Evolutionary conservation across 2,888 invertebrate genomes (phyloP), one percentile per base, ranked within the genome.

Genomic region (Cantharis rustica): DNA sequence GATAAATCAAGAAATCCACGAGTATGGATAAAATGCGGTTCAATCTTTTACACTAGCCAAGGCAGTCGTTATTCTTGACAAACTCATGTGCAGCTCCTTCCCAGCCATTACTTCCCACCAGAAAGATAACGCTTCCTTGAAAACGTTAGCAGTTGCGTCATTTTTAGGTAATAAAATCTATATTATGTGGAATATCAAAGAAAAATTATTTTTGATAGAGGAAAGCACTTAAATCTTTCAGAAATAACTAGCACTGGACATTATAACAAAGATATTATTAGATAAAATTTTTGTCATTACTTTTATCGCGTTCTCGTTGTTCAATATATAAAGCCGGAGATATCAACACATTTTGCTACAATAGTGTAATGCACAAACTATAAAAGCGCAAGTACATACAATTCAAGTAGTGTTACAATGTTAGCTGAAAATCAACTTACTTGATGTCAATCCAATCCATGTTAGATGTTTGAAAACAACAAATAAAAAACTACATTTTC

Each of bases 1-100:
- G 80, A 83, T 83, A 83, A 83, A 82, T 82, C 81, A 82, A 81
- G 80, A 77, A 71, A 75, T 76, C 80, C 79, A 73, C 73, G 77
- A 80, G 73, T 80, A 75, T 78, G 78, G 75, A 74, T 72, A 76
- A 77, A 75, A 71, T 66, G 61, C 66, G 70, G 64, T 68, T 74
- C 75, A 70, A 75, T 71, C 68, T 31, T 68, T 69, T 61, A 66
- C 71, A 75, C 61, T 71, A 70, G 47, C 71, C 47, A 66, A 64
- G 64, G 68, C 68, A 64, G 27, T 68, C 75, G 75, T 75, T 74
- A 74, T 69, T 74, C 64, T 69, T 74, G 64, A 63, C 70, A 31
- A 64, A 64, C 74, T 69, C 64, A 66, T 74, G 70, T 69, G 74
- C 70, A 74, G 72, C 72, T 69, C 68, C 61, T 74, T 74, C 47